phyloP scores from a whole-genome alignment of 2,113 vertebrate species.

The Apaloderma vittatum region DNA sequence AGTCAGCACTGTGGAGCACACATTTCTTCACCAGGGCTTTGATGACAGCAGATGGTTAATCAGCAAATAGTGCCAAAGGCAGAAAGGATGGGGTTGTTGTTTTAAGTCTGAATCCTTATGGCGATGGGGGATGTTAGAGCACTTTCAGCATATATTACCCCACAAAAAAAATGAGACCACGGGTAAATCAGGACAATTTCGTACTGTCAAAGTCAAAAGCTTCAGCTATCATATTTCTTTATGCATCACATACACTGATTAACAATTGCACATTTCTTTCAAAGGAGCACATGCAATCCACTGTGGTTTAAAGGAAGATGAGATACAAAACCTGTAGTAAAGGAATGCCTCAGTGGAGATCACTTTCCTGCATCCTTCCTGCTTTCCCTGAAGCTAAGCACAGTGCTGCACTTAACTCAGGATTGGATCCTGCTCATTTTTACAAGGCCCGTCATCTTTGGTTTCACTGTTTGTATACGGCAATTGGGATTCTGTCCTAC shows the following conservation, averaged over 20 bases:
- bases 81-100: background rate
- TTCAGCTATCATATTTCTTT: background rate
- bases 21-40: background rate
- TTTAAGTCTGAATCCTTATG: background rate
- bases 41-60: constrained; percentile 32
- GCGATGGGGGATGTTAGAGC: background rate
- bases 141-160: background rate
- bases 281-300: background rate
- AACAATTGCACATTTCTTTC: constrained; percentile 13
- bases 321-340: constrained; percentile 17
- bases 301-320: constrained; percentile 16
- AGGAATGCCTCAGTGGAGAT: constrained; percentile 9
- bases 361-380: constrained; percentile 27
- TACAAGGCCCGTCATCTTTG: background rate
- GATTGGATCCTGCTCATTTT: background rate
- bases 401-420: background rate
- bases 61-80: constrained; percentile 18
- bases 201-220: background rate
- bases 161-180: background rate
- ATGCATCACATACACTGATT: background rate
- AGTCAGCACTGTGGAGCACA: background rate
- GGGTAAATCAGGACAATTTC: background rate
- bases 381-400: background rate
- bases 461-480: background rate
- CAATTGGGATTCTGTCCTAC: background rate